Conservation (phyloP, 2,888 invertebrate species). For the Teleiodes luculella region DNA sequence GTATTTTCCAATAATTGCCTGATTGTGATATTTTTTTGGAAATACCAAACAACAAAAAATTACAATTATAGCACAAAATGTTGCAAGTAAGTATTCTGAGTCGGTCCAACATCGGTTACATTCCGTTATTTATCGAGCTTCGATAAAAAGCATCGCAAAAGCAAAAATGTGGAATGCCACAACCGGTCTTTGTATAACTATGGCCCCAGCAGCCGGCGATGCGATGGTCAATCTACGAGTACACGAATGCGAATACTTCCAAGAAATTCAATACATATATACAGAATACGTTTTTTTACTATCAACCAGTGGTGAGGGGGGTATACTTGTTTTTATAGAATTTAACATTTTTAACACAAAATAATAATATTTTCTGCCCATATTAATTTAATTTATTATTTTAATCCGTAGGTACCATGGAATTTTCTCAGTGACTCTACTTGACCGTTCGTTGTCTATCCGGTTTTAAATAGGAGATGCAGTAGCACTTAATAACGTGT, state of each 20-base stretch:
- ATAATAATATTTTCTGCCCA: too few relatives aligned
- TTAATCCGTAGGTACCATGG: too few relatives aligned
- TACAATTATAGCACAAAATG: not conserved
- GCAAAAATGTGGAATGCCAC: constrained; percentile 3
- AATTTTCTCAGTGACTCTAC: too few relatives aligned
- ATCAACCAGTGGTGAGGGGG: too few relatives aligned
- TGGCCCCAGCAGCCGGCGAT: not conserved
- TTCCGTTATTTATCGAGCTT: constrained; percentile 3
- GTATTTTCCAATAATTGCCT: too few relatives aligned
- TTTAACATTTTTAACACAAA: too few relatives aligned
- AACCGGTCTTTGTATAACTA: constrained; percentile 3
- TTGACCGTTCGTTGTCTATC: not conserved
- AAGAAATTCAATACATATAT: not conserved
- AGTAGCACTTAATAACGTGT: not conserved
- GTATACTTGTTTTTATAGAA: too few relatives aligned
- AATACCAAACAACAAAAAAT: too few relatives aligned
- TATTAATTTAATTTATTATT: too few relatives aligned
- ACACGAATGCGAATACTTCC: not conserved
- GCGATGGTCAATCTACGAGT: not conserved
- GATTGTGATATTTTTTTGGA: not conserved
- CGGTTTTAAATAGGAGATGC: not conserved
- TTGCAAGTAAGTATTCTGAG: not conserved
- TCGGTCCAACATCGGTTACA: not conserved
- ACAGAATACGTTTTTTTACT: not conserved
- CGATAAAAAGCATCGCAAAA: not conserved